Percentiles rank a stretch among this genome's conserved stretches.
Evolutionary conservation across 92 coral and sea anemone genomes (phyloP).

Genomic region (Bergia puertoricense): DNA sequence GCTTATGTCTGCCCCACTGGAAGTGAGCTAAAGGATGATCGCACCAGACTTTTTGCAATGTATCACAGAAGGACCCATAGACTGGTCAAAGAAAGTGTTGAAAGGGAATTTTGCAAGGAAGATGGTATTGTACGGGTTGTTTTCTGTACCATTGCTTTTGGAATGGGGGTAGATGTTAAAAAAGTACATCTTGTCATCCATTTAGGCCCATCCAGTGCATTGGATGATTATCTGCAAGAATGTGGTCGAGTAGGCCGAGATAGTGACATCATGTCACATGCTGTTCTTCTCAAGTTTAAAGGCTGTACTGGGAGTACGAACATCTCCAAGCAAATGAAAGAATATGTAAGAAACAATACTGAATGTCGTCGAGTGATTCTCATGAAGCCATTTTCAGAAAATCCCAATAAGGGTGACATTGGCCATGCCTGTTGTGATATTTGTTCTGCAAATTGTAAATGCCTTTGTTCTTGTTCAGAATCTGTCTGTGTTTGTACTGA

Average conservation of each 20-base stretch:
- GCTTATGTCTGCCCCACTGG: slow-evolving; percentile 35
- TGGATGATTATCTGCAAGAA: slow-evolving; percentile 71
- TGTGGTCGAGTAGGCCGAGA: slow-evolving; percentile 64
- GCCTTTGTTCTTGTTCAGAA: slow-evolving; percentile 40
- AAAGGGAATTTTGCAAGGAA: slow-evolving; percentile 50
- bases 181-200: slow-evolving; percentile 13
- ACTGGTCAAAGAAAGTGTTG: slow-evolving; percentile 33
- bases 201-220: slow-evolving; percentile 56
- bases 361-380: slow-evolving; percentile 45
- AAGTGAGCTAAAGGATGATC: slow-evolving; percentile 47
- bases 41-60: slow-evolving; percentile 49
- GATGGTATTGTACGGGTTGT: slow-evolving; percentile 47
- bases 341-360: slow-evolving; percentile 44
- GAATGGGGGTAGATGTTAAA: slow-evolving; percentile 63
- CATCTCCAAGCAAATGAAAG: slow-evolving; percentile 52
- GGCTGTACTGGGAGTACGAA: slow-evolving; percentile 48
- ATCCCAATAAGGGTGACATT: not conserved
- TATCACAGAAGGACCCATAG: slow-evolving; percentile 53
- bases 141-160: slow-evolving; percentile 67
- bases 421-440: slow-evolving; percentile 64
- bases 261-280: slow-evolving; percentile 22
- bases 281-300: slow-evolving; percentile 47
- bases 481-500: slow-evolving; percentile 17
- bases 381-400: slow-evolving; percentile 6
- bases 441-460: slow-evolving; percentile 53